Evolutionary conservation across 2,888 invertebrate species (phyloP).

Genomic region (Luperina testacea): DNA sequence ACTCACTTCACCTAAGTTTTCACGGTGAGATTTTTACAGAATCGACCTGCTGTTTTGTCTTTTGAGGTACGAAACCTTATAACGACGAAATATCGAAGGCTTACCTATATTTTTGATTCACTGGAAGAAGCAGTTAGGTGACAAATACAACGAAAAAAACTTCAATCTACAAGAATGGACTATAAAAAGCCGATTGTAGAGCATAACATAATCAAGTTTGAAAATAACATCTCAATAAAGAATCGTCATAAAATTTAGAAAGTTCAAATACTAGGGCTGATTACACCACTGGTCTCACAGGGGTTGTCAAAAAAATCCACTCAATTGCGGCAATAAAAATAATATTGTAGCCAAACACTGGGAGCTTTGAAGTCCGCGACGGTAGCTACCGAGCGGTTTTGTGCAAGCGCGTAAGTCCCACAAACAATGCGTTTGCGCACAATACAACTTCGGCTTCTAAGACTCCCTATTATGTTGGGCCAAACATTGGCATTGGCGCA

Average conservation of each 20-base stretch:
- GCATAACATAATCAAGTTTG: slow-evolving; percentile 38
- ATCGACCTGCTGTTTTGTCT: too few relatives aligned
- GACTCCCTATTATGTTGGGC: slow-evolving; percentile 86
- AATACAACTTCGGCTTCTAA: slow-evolving; percentile 81
- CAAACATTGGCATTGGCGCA: slow-evolving; percentile 88
- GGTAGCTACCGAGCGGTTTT: slow-evolving; percentile 88
- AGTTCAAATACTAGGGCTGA: slow-evolving; percentile 73
- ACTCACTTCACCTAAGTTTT: too few relatives aligned
- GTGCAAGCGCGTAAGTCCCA: slow-evolving; percentile 81
- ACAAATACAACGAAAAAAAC: slow-evolving; percentile 11
- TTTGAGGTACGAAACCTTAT: too few relatives aligned
- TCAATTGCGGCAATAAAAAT: slow-evolving; percentile 89
- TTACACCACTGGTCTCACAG: slow-evolving; percentile 77
- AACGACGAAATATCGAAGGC: too few relatives aligned
- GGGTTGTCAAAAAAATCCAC: slow-evolving; percentile 72
- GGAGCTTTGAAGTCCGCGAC: slow-evolving; percentile 81
- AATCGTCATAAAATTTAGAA: slow-evolving; percentile 79
- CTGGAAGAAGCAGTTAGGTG: neutral
- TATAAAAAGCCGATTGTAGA: slow-evolving; percentile 56
- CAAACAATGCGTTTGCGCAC: slow-evolving; percentile 82
- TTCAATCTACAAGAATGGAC: slow-evolving; percentile 20
- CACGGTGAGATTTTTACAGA: too few relatives aligned
- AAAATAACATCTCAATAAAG: slow-evolving; percentile 56
- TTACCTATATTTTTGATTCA: too few relatives aligned
- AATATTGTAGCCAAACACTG: slow-evolving; percentile 87